phyloP scores from a whole-genome alignment of 2,113 vertebrate genomes.

The Apeltes quadracus region DNA sequence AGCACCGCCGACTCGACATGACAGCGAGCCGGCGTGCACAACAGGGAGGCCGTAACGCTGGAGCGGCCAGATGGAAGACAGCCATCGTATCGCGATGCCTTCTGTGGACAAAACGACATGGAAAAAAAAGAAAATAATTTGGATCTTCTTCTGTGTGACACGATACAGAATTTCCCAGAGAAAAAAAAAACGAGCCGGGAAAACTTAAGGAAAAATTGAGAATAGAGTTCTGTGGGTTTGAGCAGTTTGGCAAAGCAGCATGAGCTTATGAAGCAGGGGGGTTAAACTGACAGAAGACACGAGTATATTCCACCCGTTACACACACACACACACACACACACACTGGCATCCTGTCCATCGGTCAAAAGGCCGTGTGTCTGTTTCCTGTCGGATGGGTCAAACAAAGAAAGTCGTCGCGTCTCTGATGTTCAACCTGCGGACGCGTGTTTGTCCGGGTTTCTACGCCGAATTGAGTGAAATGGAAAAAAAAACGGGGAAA shows the following conservation, averaged over 20 bases:
- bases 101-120: neutral
- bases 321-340: conserved; percentile 25
- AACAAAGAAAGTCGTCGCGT: conserved; percentile 47
- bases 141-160: neutral
- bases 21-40: neutral
- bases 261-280: conserved; percentile 8
- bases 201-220: neutral
- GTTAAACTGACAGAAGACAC: conserved; percentile 39
- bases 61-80: neutral
- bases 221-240: conserved; percentile 9
- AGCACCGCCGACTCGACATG: neutral
- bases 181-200: neutral
- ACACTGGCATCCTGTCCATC: conserved; percentile 59
- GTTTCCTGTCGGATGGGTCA: conserved; percentile 70
- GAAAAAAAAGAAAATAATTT: neutral
- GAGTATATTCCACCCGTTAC: conserved; percentile 27
- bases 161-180: neutral
- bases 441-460: neutral
- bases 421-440: conserved; percentile 30
- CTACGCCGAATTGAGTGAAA: neutral
- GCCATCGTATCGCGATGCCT: neutral
- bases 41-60: neutral
- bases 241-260: conserved; percentile 3
- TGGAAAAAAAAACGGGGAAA: neutral
- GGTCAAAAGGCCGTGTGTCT: conserved; percentile 40